A percentile compares a stretch with the other conserved stretches of the same genome.
Evolutionary conservation across 2,797 vertebrate genomes (phyloP).

Genomic region (Sphaeramia orbicularis): DNA sequence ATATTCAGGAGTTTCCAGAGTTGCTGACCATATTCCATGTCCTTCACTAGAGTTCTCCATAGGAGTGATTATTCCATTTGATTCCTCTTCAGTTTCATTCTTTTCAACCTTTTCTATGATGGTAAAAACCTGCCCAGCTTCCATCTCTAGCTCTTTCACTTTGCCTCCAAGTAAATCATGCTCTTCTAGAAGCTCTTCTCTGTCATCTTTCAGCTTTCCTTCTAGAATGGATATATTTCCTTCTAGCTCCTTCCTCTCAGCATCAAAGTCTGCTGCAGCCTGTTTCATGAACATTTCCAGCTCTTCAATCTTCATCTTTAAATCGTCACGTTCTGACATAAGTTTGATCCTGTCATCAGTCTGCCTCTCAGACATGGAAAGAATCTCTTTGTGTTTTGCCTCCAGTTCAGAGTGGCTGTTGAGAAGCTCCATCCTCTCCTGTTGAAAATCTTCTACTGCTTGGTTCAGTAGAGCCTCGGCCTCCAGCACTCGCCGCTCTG

Average conservation of each 20-base stretch:
- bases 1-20: not conserved
- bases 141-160: constrained; percentile 77
- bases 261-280: constrained; percentile 75
- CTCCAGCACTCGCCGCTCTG: constrained; percentile 71
- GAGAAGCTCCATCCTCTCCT: constrained; percentile 82
- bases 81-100: constrained; percentile 73
- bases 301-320: constrained; percentile 79
- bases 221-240: constrained; percentile 75
- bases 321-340: constrained; percentile 76
- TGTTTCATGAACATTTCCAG: constrained; percentile 80
- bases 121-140: constrained; percentile 56
- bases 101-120: constrained; percentile 73
- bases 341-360: constrained; percentile 77
- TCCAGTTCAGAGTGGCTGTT: constrained; percentile 74
- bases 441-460: constrained; percentile 78
- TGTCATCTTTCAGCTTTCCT: constrained; percentile 70
- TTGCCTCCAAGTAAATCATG: constrained; percentile 72
- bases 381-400: constrained; percentile 65
- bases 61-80: constrained; percentile 59
- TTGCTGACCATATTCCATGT: constrained; percentile 37
- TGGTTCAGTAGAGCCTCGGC: constrained; percentile 77
- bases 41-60: constrained; percentile 56
- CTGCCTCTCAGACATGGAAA: constrained; percentile 64
- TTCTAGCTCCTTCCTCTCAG: constrained; percentile 80
- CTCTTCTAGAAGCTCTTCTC: constrained; percentile 74